Evolutionary conservation across 2,888 invertebrate genomes (phyloP).

Genomic region (Lymantria monacha): DNA sequence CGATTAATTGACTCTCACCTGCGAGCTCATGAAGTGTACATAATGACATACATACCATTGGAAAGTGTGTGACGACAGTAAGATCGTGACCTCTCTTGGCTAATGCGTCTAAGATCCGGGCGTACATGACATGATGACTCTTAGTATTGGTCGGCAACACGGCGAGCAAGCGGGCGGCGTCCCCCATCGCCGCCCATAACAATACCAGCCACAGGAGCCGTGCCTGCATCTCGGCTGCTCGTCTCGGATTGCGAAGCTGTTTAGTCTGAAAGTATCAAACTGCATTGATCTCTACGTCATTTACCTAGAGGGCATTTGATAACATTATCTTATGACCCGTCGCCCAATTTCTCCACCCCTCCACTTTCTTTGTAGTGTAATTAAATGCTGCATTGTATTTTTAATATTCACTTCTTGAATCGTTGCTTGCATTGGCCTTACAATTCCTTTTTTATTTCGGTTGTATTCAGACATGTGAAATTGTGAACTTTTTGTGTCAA

Average conservation of each 20-base stretch:
- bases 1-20: too few species aligned
- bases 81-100: constrained; percentile 66
- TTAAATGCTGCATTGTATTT: constrained; percentile 15
- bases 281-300: constrained; percentile 48
- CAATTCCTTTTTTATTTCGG: too few species aligned
- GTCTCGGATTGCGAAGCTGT: constrained; percentile 49
- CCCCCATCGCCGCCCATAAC: constrained; percentile 44
- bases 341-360: constrained; percentile 9
- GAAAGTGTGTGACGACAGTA: constrained; percentile 74
- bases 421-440: neutral
- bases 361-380: constrained; percentile 14
- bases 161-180: constrained; percentile 67
- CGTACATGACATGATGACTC: constrained; percentile 80
- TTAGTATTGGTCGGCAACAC: constrained; percentile 77
- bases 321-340: constrained; percentile 17
- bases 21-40: neutral
- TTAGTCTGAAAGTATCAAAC: constrained; percentile 31
- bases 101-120: constrained; percentile 68
- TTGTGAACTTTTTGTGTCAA: constrained; percentile 8
- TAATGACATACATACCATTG: constrained; percentile 59
- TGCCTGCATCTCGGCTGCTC: constrained; percentile 70
- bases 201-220: constrained; percentile 50
- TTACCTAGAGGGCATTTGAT: constrained; percentile 1
- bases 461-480: neutral
- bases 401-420: constrained; percentile 18